Evolutionary conservation across 2,797 vertebrate genomes (phyloP).

Genomic region (Pipistrellus pygmaeus): DNA sequence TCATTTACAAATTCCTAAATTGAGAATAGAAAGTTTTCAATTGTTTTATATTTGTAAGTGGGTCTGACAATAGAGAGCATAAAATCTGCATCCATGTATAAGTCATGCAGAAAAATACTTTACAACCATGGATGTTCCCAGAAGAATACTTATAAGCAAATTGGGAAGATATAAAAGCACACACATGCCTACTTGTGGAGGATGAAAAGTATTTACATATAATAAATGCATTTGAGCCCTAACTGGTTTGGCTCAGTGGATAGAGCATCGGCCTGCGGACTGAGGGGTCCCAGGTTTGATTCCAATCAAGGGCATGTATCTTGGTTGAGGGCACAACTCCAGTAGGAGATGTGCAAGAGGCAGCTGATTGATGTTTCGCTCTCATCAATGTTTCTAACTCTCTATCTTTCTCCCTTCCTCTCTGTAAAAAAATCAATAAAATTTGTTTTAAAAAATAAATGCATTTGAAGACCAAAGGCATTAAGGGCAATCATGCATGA

Average conservation of each 20-base stretch:
- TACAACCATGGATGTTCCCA: neutral
- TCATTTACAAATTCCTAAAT: neutral
- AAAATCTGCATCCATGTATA: neutral
- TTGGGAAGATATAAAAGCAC: neutral
- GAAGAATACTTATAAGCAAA: neutral
- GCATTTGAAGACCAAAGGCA: neutral
- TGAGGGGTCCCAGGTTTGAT: no score
- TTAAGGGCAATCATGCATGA: neutral
- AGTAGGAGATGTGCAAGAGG: no score
- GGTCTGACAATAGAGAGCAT: neutral
- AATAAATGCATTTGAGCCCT: neutral
- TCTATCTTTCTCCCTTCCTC: no score
- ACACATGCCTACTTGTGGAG: neutral
- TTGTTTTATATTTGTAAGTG: slow-evolving; percentile 19
- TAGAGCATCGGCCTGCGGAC: no score
- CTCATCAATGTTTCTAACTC: no score
- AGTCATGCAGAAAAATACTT: neutral
- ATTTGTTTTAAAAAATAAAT: no score
- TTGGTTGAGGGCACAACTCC: no score
- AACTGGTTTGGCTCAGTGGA: no score
- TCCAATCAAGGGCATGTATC: no score
- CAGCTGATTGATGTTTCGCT: no score
- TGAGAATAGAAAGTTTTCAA: neutral
- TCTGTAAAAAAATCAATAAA: no score
- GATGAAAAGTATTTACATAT: neutral